These are phyloP conservation scores for Macropodus opercularis DNA, from an alignment of 2,797 vertebrate genomes.

Conservation along the genomic window DNA sequence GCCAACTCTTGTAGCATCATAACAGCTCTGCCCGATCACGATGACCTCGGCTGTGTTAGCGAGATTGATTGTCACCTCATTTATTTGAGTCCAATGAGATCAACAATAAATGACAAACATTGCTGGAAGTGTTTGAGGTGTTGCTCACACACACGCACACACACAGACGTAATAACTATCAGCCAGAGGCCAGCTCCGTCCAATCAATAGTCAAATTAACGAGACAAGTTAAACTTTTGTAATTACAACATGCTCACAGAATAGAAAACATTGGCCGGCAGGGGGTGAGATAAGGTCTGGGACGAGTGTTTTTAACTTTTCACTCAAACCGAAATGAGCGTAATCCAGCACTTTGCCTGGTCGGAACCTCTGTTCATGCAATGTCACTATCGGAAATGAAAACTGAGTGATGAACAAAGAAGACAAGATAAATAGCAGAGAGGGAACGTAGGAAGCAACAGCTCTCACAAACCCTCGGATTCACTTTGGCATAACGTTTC, in stretches of 20 bases:
- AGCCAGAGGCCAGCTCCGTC: constrained; percentile 49
- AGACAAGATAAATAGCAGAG: constrained; percentile 10
- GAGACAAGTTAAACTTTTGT: constrained; percentile 65
- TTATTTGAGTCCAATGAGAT: constrained; percentile 38
- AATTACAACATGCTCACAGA: constrained; percentile 50
- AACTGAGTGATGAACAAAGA: constrained; percentile 9
- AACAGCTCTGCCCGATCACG: constrained; percentile 7
- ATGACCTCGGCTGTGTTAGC: constrained; percentile 26
- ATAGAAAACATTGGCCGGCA: constrained; percentile 14
- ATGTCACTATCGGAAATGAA: background rate
- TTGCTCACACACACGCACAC: constrained; percentile 2
- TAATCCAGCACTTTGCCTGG: background rate
- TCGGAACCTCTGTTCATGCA: constrained; percentile 4
- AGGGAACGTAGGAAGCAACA: constrained; percentile 5
- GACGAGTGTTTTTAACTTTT: background rate
- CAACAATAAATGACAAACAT: constrained; percentile 52
- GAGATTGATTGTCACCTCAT: constrained; percentile 41
- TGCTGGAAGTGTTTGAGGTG: constrained; percentile 25
- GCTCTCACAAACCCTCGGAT: constrained; percentile 32
- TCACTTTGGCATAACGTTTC: constrained; percentile 34
- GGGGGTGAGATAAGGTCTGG: constrained; percentile 25
- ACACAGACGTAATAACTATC: background rate
- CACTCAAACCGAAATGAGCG: constrained; percentile 5
- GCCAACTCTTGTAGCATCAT: constrained; percentile 1
- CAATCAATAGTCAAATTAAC: constrained; percentile 70